These are phyloP conservation scores for Nannoperca obscura DNA, from an alignment of 2,797 vertebrate genomes.

Conservation along the genomic window DNA sequence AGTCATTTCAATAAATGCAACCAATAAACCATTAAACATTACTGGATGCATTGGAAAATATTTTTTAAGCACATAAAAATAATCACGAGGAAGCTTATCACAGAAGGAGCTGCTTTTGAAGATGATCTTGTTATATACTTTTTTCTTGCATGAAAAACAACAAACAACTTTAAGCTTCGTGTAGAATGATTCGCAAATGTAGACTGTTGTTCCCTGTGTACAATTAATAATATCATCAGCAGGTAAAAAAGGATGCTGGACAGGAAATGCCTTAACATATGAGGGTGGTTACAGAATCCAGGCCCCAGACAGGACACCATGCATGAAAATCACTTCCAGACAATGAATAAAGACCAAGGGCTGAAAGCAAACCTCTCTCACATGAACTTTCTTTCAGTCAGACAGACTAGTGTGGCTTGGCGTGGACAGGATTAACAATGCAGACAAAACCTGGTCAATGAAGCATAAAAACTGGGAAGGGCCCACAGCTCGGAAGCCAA, in stretches of 20 bases:
- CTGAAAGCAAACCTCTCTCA: constrained; percentile 15
- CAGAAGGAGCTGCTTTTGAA: neutral
- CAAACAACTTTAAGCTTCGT: neutral
- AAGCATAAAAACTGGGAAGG: constrained; percentile 35
- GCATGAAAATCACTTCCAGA: neutral
- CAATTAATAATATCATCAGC: neutral
- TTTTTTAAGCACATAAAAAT: too few species aligned
- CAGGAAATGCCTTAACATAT: neutral
- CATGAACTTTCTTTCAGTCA: constrained; percentile 34
- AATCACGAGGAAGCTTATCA: too few species aligned
- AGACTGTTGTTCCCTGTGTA: neutral
- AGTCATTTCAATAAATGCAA: neutral
- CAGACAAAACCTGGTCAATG: constrained; percentile 43
- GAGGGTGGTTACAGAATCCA: neutral
- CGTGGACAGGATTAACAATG: constrained; percentile 34
- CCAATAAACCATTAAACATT: neutral
- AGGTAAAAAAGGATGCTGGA: neutral
- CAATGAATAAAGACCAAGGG: neutral
- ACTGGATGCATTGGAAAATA: neutral
- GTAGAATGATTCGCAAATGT: neutral
- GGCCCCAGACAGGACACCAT: neutral
- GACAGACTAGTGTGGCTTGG: constrained; percentile 31
- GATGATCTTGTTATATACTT: neutral
- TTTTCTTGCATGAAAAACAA: neutral
- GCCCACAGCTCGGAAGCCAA: neutral